A percentile compares a stretch with the other conserved stretches of the same genome.
phyloP scores from a whole-genome alignment of 2,113 vertebrate genomes.

The Pampusana beccarii region DNA sequence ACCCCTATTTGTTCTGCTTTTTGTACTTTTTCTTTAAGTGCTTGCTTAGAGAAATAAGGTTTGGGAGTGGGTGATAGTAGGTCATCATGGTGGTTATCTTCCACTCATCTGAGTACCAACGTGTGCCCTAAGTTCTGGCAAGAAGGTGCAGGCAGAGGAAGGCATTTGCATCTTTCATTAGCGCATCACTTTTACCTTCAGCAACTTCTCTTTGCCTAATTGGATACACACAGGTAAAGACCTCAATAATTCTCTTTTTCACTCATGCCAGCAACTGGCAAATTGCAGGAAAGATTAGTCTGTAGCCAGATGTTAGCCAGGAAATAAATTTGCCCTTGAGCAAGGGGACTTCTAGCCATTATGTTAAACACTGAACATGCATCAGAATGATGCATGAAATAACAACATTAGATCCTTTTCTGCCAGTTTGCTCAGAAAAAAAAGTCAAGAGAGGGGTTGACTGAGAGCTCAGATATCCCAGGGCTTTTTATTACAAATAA shows the following conservation, averaged over 20 bases:
- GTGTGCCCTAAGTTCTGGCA: background rate
- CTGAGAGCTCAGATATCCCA: background rate
- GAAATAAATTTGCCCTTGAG: conserved; percentile 59
- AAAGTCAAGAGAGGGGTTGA: background rate
- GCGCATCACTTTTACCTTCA: background rate
- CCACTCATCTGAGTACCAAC: background rate
- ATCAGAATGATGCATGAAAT: background rate
- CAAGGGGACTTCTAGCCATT: conserved; percentile 4
- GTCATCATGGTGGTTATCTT: background rate
- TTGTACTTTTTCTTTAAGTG: background rate
- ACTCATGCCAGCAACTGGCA: conserved; percentile 35
- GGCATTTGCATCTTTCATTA: background rate
- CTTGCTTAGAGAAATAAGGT: background rate
- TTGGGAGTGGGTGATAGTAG: background rate
- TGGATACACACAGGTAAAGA: conserved; percentile 38
- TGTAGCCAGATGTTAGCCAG: conserved; percentile 45
- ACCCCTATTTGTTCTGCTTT: background rate
- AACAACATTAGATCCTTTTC: background rate
- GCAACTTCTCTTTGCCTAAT: conserved; percentile 42
- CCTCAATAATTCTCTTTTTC: conserved; percentile 38
- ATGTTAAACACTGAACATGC: background rate
- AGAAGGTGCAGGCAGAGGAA: background rate
- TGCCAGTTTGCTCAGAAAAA: background rate
- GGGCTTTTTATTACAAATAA: background rate
- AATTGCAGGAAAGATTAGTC: conserved; percentile 40